Percentiles rank a stretch among this genome's conserved stretches.
Evolutionary conservation across 2,888 invertebrate species (phyloP).

Genomic region (Coenonympha arcania): DNA sequence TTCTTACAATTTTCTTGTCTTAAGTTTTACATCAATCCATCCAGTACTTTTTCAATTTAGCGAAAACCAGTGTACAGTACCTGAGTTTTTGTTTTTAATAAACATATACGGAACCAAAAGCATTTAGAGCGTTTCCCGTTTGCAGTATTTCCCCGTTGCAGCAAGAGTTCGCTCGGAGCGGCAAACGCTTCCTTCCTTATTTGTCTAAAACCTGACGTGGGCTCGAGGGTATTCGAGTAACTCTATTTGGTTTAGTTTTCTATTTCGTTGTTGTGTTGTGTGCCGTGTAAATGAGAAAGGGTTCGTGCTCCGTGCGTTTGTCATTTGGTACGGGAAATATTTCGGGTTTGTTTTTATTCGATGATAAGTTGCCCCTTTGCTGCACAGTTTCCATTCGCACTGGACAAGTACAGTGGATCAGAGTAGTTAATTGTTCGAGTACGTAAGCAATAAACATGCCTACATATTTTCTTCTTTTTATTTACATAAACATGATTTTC

Average conservation of each 20-base stretch:
- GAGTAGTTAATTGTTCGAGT: too few relatives aligned
- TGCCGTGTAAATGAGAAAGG: constrained; percentile 55
- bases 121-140: background rate
- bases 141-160: constrained; percentile 14
- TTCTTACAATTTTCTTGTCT: too few relatives aligned
- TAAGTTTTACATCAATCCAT: too few relatives aligned
- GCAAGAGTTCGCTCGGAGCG: constrained; percentile 34
- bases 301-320: constrained; percentile 28
- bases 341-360: constrained; percentile 18
- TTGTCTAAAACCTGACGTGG: constrained; percentile 61
- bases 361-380: background rate
- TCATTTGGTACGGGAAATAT: constrained; percentile 15
- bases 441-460: too few relatives aligned
- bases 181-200: constrained; percentile 59
- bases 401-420: constrained; percentile 54
- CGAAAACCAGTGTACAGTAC: too few relatives aligned
- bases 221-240: constrained; percentile 44
- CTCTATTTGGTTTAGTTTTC: constrained; percentile 55
- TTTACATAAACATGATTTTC: too few relatives aligned
- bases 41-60: too few relatives aligned
- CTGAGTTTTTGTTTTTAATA: too few relatives aligned
- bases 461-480: too few relatives aligned
- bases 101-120: constrained; percentile 12
- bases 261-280: constrained; percentile 48
- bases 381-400: constrained; percentile 17